Percentiles rank a stretch among this genome's conserved stretches.
Conservation (phyloP, 2,113 vertebrate genomes). For the Hypomesus transpacificus region DNA sequence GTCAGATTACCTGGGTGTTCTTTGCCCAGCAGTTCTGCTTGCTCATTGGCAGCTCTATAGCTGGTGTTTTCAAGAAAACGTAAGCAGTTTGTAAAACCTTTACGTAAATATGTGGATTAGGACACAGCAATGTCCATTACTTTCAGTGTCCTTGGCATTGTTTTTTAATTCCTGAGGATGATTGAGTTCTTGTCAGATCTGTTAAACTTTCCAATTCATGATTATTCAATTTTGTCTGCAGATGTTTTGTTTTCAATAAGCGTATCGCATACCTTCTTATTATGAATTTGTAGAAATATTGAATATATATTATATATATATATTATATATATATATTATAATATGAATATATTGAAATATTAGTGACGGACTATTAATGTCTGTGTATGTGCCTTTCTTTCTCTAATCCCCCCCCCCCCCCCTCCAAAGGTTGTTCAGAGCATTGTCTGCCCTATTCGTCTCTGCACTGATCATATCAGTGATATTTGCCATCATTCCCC, state of each 20-base stretch:
- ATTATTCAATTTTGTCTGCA: no score
- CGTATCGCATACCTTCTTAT: neutral
- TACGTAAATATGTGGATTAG: no score
- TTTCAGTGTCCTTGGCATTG: no score
- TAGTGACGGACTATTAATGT: neutral
- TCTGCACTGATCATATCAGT: constrained; percentile 85
- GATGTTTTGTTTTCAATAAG: no score
- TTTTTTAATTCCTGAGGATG: no score
- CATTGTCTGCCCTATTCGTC: constrained; percentile 80
- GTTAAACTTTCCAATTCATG: no score
- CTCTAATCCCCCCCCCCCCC: neutral
- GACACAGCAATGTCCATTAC: no score
- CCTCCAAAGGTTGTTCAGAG: constrained; percentile 79
- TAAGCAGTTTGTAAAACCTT: constrained; percentile 65
- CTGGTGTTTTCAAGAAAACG: constrained; percentile 89
- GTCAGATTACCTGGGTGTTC: constrained; percentile 95
- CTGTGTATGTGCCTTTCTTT: neutral
- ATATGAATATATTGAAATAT: neutral
- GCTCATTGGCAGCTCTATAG: constrained; percentile 86
- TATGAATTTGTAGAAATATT: neutral
- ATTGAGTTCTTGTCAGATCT: no score
- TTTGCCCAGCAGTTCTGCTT: constrained; percentile 94
- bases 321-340: neutral
- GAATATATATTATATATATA: neutral
- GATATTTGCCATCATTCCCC: constrained; percentile 90